These are phyloP conservation scores for Gyps fulvus DNA, from an alignment of 2,113 vertebrate species.

Conservation along the genomic window DNA sequence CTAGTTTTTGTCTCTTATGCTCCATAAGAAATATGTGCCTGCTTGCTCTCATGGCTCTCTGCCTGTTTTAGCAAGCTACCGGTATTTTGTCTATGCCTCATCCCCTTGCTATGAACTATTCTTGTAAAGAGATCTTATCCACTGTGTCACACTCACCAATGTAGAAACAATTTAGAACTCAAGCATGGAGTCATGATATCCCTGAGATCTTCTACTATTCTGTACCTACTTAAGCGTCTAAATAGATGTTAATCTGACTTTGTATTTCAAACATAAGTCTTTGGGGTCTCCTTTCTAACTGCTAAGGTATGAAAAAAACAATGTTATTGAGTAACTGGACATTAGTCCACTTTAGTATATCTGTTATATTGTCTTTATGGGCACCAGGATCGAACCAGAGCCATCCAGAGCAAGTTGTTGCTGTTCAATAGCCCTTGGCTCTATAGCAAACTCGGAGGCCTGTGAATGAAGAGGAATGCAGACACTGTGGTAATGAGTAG, in stretches of 20 bases:
- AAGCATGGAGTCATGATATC: neutral
- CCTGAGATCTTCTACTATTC: neutral
- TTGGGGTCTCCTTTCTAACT: neutral
- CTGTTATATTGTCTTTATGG: neutral
- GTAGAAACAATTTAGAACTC: neutral
- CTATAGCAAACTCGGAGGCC: neutral
- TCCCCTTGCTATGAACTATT: neutral
- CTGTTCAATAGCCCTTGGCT: neutral
- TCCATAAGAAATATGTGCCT: neutral
- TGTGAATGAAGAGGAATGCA: neutral
- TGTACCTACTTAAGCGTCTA: neutral
- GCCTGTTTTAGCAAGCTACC: neutral
- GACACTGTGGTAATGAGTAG: neutral
- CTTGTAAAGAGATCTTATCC: neutral
- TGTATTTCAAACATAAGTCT: neutral
- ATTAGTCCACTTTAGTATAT: neutral
- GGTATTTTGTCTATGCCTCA: conserved; percentile 7
- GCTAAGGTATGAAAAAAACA: neutral
- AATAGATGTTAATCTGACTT: neutral
- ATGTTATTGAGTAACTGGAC: neutral
- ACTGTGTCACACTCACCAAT: neutral
- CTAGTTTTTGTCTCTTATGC: neutral
- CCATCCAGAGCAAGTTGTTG: neutral
- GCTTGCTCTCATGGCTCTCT: neutral
- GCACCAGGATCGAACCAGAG: neutral